These are phyloP conservation scores for Cataglyphis livida DNA, from an alignment of 2,888 invertebrate species.

Conservation along the genomic window DNA sequence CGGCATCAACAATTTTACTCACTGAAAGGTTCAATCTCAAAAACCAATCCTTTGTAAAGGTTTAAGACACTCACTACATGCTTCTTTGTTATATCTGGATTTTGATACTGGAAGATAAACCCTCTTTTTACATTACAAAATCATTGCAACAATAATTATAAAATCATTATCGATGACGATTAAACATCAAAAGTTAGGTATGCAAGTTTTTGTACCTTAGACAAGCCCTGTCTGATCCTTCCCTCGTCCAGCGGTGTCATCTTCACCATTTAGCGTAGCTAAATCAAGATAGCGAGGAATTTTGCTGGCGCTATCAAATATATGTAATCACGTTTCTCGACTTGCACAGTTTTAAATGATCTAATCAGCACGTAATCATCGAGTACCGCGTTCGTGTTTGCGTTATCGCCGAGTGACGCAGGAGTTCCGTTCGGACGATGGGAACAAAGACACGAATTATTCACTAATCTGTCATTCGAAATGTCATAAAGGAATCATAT, in stretches of 20 bases:
- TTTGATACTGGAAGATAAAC: slow-evolving; percentile 88
- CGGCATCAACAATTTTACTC: slow-evolving; percentile 78
- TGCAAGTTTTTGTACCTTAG: slow-evolving; percentile 84
- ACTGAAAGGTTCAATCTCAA: slow-evolving; percentile 91
- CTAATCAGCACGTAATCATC: neutral
- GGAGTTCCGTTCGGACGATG: neutral
- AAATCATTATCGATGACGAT: neutral
- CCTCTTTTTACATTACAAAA: neutral
- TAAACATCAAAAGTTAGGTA: neutral
- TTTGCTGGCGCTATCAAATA: neutral
- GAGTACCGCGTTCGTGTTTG: neutral
- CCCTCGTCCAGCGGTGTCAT: slow-evolving; percentile 86
- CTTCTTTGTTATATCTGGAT: slow-evolving; percentile 89
- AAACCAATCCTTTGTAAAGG: slow-evolving; percentile 89
- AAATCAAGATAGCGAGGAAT: neutral
- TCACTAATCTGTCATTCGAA: slow-evolving; percentile 7
- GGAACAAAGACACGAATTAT: neutral
- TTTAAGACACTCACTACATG: slow-evolving; percentile 90
- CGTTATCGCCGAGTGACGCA: neutral
- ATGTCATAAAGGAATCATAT: neutral
- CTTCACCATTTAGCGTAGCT: slow-evolving; percentile 78
- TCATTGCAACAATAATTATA: neutral
- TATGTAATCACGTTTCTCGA: neutral
- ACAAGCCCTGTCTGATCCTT: slow-evolving; percentile 86
- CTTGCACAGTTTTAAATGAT: neutral